These are phyloP conservation scores for Sula dactylatra DNA, from an alignment of 2,113 vertebrate species.

Conservation along the genomic window DNA sequence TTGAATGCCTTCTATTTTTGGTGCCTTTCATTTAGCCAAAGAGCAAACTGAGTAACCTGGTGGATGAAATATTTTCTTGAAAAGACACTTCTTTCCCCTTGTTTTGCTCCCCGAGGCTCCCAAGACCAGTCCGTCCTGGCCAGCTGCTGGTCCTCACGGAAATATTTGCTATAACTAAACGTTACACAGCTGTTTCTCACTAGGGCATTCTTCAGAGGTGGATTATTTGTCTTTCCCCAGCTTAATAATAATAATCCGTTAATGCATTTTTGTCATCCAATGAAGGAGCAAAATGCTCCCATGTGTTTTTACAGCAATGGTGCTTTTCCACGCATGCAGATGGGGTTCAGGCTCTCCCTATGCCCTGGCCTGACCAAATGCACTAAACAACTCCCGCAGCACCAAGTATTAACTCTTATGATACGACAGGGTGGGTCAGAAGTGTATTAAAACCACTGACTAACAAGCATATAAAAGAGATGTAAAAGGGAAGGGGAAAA, in stretches of 20 bases:
- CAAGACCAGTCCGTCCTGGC: neutral
- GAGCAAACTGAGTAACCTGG: neutral
- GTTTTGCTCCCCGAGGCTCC: neutral
- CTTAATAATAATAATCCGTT: neutral
- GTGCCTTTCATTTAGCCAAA: neutral
- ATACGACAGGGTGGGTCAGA: neutral
- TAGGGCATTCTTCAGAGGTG: neutral
- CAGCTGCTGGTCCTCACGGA: neutral
- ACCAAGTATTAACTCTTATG: neutral
- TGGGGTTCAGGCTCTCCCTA: neutral
- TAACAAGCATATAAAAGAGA: neutral
- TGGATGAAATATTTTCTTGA: neutral
- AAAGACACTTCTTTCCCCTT: neutral
- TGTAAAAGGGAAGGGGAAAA: neutral
- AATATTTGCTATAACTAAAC: neutral
- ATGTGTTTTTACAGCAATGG: neutral
- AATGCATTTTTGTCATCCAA: neutral
- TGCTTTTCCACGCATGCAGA: neutral
- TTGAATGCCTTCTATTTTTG: neutral
- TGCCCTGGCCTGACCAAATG: accelerated
- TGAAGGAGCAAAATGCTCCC: neutral
- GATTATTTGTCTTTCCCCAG: neutral
- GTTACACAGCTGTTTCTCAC: neutral
- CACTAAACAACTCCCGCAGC: neutral
- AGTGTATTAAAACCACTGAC: neutral